Evolutionary conservation across 2,888 invertebrate genomes (phyloP).

Genomic region (Timema podura): DNA sequence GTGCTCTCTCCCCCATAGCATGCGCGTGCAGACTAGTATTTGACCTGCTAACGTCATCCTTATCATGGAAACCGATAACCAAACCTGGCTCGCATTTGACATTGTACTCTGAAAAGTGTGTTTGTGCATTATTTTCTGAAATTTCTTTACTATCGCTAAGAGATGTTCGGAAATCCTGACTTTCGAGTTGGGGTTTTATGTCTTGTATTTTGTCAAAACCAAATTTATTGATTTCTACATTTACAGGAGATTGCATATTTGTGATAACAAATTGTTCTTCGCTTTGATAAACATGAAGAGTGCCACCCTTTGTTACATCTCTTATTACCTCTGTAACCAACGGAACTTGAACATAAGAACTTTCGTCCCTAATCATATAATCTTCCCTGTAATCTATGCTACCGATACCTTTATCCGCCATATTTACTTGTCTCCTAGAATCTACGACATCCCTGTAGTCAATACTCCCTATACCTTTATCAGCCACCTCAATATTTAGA

Average conservation of each 20-base stretch:
- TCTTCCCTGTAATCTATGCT: constrained; percentile 13
- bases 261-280: background rate
- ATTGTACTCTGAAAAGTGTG: constrained; percentile 29
- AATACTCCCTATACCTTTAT: constrained; percentile 14
- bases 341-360: background rate
- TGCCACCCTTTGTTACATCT: too few species aligned
- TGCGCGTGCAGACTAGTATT: constrained; percentile 50
- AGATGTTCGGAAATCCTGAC: background rate
- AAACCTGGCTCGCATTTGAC: constrained; percentile 38
- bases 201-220: too few species aligned
- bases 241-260: too few species aligned
- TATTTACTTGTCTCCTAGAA: too few species aligned
- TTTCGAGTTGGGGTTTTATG: too few species aligned
- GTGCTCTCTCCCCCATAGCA: constrained; percentile 75
- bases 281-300: background rate
- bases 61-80: constrained; percentile 42
- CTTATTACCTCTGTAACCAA: too few species aligned
- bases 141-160: constrained; percentile 7
- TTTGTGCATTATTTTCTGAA: constrained; percentile 17
- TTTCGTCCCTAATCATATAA: constrained; percentile 15
- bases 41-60: constrained; percentile 21
- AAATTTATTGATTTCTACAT: too few species aligned
- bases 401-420: constrained; percentile 10
- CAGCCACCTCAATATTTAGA: constrained; percentile 15
- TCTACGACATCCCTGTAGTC: too few species aligned